Evolutionary conservation across 2,888 invertebrate species (phyloP).

Genomic region (Torymus aiolomorphi): DNA sequence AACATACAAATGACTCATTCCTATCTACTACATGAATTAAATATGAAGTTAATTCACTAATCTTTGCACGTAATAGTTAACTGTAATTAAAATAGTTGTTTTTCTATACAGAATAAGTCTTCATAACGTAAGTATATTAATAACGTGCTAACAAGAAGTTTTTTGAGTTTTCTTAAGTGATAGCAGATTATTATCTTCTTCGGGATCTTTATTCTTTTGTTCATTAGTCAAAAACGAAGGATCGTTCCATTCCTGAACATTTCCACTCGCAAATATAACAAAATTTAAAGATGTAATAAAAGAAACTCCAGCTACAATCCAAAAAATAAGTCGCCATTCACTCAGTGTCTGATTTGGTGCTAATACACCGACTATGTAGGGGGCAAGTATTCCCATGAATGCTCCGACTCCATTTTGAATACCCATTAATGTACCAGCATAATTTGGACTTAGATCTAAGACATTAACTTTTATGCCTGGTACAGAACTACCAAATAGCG

Average conservation of each 20-base stretch:
- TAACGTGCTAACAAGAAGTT: no score
- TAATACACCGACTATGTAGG: conserved; percentile 81
- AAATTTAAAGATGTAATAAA: conserved; percentile 81
- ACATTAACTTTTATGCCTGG: conserved; percentile 73
- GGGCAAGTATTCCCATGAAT: conserved; percentile 82
- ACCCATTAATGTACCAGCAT: conserved; percentile 71
- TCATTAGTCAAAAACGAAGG: conserved; percentile 61
- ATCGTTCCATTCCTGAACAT: conserved; percentile 85
- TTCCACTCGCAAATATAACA: conserved; percentile 82
- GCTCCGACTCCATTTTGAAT: conserved; percentile 80
- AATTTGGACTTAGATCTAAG: conserved; percentile 72
- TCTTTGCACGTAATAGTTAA: no score
- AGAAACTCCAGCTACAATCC: conserved; percentile 84
- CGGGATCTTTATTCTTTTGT: neutral
- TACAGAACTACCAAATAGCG: conserved; percentile 69
- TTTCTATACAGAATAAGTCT: no score
- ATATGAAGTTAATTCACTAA: no score
- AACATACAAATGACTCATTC: no score
- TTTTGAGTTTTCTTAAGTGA: neutral
- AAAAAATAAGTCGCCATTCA: conserved; percentile 84
- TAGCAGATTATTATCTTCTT: conserved; percentile 21
- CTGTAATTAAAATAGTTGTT: no score
- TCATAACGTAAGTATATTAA: no score
- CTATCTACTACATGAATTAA: no score
- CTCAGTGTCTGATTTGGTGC: no score